Base-by-base conservation (phyloP, 2,113 vertebrate species). In the Microtus ochrogaster region DNA sequence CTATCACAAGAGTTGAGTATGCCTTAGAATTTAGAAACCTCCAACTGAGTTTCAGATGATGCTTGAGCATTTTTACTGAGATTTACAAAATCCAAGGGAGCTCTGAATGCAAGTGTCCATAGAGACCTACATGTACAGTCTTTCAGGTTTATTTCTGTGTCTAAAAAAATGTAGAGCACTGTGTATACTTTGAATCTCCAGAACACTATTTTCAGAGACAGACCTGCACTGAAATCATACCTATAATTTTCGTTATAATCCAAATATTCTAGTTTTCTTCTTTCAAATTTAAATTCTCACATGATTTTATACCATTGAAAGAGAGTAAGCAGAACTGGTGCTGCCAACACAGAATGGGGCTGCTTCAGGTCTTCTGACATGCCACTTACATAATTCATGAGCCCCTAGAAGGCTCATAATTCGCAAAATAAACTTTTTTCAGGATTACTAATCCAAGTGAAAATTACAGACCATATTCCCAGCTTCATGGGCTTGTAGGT, bases 381-480 rank as follows among this genome's bases (percentile, higher is more conserved):
- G 11, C 12, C 49, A n/a, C 74, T 77, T 55, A 22, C 73, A 83
- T 76, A 92, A 91, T 91, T 95, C 78, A 66, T 28, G 33, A 21
- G 55, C 17, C 41, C 72, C 61, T 52, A 36, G 84, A 87, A 79
- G 72, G 0, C 0, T 28, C 72, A 58, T 1, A 73, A 33, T 36
- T 93, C 36, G 96, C 95, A 89, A 63, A 95, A 96, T 66, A 39
- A 0, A 5, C 49, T 28, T 92, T 95, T 95, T 85, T 89, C 52
- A 87, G 78, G 96, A 95, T 92, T 92, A 52, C 65, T 65, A 10
- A 47, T 86, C 55, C 24, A 76, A 8, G 65, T 83, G 92, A 96
- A 89, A 72, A 90, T 1, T 47, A 4, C 47, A 94, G 86, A 5
- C 33, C 5, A 88, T 44, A 86, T 87, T 90, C 13, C 5, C 6